phyloP scores from a whole-genome alignment of 1,140 invertebrate genomes.

The Berghia stephanieae region DNA sequence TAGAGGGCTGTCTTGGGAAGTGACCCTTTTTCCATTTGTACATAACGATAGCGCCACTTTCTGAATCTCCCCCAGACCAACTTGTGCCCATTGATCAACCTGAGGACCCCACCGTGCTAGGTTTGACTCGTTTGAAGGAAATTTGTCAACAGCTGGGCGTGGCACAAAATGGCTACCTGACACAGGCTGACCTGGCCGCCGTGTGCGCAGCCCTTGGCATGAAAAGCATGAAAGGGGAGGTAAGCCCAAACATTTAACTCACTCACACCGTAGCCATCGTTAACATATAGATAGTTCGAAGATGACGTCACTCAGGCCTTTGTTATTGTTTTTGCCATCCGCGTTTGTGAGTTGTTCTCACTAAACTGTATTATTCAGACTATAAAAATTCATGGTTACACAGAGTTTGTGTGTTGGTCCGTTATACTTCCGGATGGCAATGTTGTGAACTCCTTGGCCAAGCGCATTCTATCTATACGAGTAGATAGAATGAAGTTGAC shows the following conservation, averaged over 20 bases:
- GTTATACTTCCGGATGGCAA: too few species aligned
- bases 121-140: slow-evolving; percentile 61
- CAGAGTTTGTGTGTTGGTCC: too few species aligned
- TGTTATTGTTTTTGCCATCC: not conserved
- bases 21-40: too few species aligned
- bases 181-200: slow-evolving; percentile 71
- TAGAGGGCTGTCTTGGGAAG: too few species aligned
- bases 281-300: not conserved
- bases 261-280: not conserved
- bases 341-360: not conserved
- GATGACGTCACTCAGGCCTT: not conserved
- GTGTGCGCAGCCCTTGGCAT: slow-evolving; percentile 76
- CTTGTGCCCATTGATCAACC: too few species aligned
- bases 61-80: too few species aligned
- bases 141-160: slow-evolving; percentile 73
- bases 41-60: too few species aligned
- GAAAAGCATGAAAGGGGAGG: slow-evolving; percentile 71
- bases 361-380: not conserved
- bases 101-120: not conserved
- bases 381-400: not conserved
- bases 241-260: slow-evolving; percentile 55
- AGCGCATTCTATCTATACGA: too few species aligned
- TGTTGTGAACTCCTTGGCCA: too few species aligned
- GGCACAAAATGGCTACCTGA: slow-evolving; percentile 72
- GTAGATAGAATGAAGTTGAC: too few species aligned